Evolutionary conservation across 2,113 vertebrate genomes (phyloP).

Genomic region (Mandrillus leucophaeus): DNA sequence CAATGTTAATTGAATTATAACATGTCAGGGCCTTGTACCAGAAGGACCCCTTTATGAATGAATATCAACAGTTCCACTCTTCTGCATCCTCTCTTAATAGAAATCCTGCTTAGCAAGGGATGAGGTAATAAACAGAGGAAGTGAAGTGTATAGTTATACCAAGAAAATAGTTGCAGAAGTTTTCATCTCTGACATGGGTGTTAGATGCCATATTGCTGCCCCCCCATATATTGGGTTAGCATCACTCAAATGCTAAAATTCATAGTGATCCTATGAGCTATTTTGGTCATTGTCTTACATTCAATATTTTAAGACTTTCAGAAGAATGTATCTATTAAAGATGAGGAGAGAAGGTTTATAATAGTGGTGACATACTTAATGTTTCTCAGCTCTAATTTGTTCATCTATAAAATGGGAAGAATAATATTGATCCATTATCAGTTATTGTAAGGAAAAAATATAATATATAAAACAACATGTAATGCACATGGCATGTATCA

Average conservation of each 20-base stretch:
- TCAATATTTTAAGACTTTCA: background rate
- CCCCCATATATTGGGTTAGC: background rate
- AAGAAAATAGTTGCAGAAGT: background rate
- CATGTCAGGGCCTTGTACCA: background rate
- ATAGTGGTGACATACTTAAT: background rate
- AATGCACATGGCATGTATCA: background rate
- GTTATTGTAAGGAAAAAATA: background rate
- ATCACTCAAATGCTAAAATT: background rate
- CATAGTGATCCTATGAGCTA: background rate
- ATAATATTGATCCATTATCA: background rate
- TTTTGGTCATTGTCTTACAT: background rate
- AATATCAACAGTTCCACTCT: background rate
- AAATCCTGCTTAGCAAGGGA: background rate
- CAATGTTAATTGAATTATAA: conserved; percentile 16
- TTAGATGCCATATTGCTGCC: background rate
- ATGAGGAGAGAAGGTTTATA: background rate
- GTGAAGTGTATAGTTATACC: background rate
- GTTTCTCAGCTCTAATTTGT: background rate
- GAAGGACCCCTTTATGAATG: background rate
- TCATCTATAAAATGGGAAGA: background rate
- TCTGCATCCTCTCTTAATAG: background rate
- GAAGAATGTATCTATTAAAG: background rate
- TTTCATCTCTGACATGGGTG: background rate
- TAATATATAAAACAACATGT: background rate
- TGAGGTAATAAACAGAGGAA: background rate